Percentiles rank a stretch among this genome's conserved stretches.
These are phyloP conservation scores for Muscina levida DNA, from an alignment of 2,888 invertebrate genomes.

Conservation along the genomic window DNA sequence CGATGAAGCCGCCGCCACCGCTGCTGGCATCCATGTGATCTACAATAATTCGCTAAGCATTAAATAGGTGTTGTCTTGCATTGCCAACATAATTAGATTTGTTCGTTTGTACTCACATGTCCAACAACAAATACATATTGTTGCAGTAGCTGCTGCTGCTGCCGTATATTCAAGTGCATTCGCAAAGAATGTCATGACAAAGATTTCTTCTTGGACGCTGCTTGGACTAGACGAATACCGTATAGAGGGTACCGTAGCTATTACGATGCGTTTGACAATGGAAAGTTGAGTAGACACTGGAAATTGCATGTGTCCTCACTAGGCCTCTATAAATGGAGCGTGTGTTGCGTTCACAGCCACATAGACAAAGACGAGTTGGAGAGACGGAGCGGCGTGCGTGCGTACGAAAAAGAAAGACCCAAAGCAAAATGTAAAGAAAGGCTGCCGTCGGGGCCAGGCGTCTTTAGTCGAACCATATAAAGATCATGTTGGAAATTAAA, in stretches of 20 bases:
- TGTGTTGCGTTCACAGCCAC: background rate
- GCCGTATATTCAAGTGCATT: slow-evolving; percentile 22
- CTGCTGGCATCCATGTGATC: slow-evolving; percentile 41
- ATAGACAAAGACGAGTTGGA: background rate
- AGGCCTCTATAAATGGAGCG: slow-evolving; percentile 22
- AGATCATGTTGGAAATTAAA: slow-evolving; percentile 17
- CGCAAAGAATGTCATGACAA: slow-evolving; percentile 49
- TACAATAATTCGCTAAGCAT: slow-evolving; percentile 50
- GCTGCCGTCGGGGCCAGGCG: slow-evolving; percentile 39
- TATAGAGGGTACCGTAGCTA: no score
- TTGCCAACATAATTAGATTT: slow-evolving; percentile 65
- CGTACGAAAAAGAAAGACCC: background rate
- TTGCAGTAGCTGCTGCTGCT: background rate
- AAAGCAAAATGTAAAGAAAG: background rate
- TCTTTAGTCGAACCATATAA: slow-evolving; percentile 54
- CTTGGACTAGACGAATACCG: no score
- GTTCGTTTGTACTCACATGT: no score
- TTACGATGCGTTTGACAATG: slow-evolving; percentile 12
- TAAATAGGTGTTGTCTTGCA: slow-evolving; percentile 61
- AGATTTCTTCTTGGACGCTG: slow-evolving; percentile 26
- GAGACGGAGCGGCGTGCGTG: background rate
- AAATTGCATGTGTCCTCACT: slow-evolving; percentile 10
- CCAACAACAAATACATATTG: slow-evolving; percentile 27
- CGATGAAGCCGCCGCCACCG: slow-evolving; percentile 8
- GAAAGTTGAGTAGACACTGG: slow-evolving; percentile 25